phyloP scores from a whole-genome alignment of 2,888 invertebrate genomes.

The Dascillus cervinus region DNA sequence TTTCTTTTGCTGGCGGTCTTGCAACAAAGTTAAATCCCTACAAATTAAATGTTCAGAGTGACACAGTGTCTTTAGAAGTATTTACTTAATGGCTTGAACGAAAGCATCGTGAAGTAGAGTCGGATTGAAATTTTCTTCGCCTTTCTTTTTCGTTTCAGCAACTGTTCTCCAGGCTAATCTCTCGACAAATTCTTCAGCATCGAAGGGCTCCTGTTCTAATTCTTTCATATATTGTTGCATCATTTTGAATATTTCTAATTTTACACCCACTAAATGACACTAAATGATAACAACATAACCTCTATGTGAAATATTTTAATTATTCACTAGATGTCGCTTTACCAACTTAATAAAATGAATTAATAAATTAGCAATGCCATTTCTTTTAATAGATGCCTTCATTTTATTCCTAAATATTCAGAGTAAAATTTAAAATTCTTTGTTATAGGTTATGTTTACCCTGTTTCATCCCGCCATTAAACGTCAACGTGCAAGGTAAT shows the following conservation, averaged over 20 bases:
- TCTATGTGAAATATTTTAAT: too few species aligned
- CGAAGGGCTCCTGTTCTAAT: constrained; percentile 88
- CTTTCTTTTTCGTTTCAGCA: constrained; percentile 57
- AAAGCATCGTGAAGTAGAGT: constrained; percentile 84
- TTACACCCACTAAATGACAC: not conserved
- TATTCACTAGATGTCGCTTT: too few species aligned
- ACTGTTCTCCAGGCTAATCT: constrained; percentile 91
- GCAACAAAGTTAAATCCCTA: constrained; percentile 58
- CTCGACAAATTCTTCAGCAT: constrained; percentile 96
- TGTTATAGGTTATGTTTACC: not conserved
- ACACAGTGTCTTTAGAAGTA: not conserved
- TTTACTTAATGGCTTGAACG: constrained; percentile 81
- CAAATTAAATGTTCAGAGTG: too few species aligned
- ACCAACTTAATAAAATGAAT: too few species aligned
- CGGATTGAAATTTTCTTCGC: constrained; percentile 73
- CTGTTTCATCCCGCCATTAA: not conserved
- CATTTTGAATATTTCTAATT: constrained; percentile 41
- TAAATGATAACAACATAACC: not conserved
- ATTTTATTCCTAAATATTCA: not conserved
- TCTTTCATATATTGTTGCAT: constrained; percentile 87
- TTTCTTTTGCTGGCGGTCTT: constrained; percentile 80
- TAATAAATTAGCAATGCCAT: too few species aligned
- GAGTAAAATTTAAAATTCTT: not conserved
- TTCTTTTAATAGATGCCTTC: not conserved
- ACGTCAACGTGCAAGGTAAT: not conserved